phyloP scores from a whole-genome alignment of 2,888 invertebrate species.

The Parochlus steinenii region DNA sequence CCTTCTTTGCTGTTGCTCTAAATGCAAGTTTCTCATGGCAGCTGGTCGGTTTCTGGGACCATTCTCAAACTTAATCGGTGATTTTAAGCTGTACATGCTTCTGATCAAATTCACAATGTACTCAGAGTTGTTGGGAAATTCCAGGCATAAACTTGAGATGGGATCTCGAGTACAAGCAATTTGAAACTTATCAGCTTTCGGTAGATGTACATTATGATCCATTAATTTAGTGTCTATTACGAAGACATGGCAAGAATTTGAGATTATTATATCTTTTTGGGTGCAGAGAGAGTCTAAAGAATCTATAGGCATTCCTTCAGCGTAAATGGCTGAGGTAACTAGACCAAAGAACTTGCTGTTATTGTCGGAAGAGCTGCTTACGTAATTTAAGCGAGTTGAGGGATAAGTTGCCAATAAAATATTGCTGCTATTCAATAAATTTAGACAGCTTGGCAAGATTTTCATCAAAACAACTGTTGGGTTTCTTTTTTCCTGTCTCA shows the following conservation, averaged over 20 bases:
- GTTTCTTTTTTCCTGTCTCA: slow-evolving; percentile 75
- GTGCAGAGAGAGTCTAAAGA: slow-evolving; percentile 15
- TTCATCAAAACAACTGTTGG: slow-evolving; percentile 74
- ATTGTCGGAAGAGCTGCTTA: slow-evolving; percentile 79
- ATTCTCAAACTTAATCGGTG: slow-evolving; percentile 22
- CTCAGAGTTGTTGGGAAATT: slow-evolving; percentile 77
- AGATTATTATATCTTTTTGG: slow-evolving; percentile 37
- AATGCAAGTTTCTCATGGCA: slow-evolving; percentile 4
- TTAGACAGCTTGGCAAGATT: slow-evolving; percentile 62
- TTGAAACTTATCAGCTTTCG: slow-evolving; percentile 69
- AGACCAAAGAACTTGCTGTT: slow-evolving; percentile 86
- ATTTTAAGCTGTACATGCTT: slow-evolving; percentile 52
- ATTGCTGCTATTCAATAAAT: slow-evolving; percentile 61
- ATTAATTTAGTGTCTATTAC: slow-evolving; percentile 77
- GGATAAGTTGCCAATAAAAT: slow-evolving; percentile 74
- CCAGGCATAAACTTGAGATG: slow-evolving; percentile 61
- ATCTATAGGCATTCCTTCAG: slow-evolving; percentile 21
- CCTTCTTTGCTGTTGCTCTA: slow-evolving; percentile 4
- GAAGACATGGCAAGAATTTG: slow-evolving; percentile 89
- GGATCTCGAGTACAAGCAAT: slow-evolving; percentile 69
- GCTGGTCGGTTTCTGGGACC: neutral
- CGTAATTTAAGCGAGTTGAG: slow-evolving; percentile 69
- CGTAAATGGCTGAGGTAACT: slow-evolving; percentile 62
- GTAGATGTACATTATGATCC: slow-evolving; percentile 62
- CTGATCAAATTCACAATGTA: slow-evolving; percentile 55